A percentile compares a stretch with the other conserved stretches of the same genome.
Evolutionary conservation across 2,888 invertebrate species (phyloP).

Genomic region (Tineola bisselliella): DNA sequence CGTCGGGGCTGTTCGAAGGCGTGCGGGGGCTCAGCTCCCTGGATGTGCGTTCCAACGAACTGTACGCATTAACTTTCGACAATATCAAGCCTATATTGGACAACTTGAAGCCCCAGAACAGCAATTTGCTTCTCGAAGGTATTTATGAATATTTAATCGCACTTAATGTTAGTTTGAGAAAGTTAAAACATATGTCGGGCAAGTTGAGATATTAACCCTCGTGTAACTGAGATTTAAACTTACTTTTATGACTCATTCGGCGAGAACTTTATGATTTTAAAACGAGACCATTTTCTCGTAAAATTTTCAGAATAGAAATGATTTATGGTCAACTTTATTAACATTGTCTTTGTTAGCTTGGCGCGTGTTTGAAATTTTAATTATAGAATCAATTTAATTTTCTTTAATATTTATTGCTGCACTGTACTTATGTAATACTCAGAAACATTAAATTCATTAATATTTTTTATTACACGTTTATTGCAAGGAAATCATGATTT

Average conservation of each 20-base stretch:
- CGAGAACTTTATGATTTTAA: slow-evolving; percentile 10
- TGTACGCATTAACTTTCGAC: slow-evolving; percentile 80
- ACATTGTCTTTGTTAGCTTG: slow-evolving; percentile 6
- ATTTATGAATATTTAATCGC: slow-evolving; percentile 50
- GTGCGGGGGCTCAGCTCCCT: slow-evolving; percentile 77
- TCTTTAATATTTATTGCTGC: not conserved
- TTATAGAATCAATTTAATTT: not conserved
- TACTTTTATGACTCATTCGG: slow-evolving; percentile 47
- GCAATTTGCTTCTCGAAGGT: slow-evolving; percentile 82
- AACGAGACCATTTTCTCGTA: slow-evolving; percentile 6
- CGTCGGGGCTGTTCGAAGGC: slow-evolving; percentile 77
- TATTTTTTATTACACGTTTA: not conserved
- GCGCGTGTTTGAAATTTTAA: not conserved
- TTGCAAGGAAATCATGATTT: not conserved
- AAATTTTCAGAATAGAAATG: slow-evolving; percentile 33
- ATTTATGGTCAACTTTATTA: slow-evolving; percentile 19
- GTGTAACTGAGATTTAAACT: slow-evolving; percentile 41
- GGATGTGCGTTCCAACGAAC: slow-evolving; percentile 79
- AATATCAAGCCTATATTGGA: slow-evolving; percentile 81
- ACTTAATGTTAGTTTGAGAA: slow-evolving; percentile 35
- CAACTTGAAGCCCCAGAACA: slow-evolving; percentile 78
- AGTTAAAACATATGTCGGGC: slow-evolving; percentile 54
- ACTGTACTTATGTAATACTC: too few species aligned
- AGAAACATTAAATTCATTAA: not conserved
- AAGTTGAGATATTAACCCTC: slow-evolving; percentile 48